Conservation (phyloP, 2,113 vertebrate species). For the Atherinomorus stipes region DNA sequence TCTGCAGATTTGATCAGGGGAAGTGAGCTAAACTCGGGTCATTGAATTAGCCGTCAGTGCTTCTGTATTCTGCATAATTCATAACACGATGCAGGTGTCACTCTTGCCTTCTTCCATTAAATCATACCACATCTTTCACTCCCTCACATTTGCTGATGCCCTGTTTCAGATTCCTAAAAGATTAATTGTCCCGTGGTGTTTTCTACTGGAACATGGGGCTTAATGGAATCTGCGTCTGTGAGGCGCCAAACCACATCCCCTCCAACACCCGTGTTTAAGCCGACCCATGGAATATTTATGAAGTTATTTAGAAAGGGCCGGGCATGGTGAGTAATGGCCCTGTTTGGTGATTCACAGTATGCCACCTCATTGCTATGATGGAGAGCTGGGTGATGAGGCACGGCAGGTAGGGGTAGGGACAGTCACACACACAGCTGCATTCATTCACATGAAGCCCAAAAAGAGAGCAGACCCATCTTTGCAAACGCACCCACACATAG, state of each 20-base stretch:
- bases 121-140: constrained; percentile 42
- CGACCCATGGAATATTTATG: constrained; percentile 76
- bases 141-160: constrained; percentile 29
- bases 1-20: constrained; percentile 27
- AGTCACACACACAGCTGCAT: background rate
- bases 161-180: constrained; percentile 65
- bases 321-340: constrained; percentile 65
- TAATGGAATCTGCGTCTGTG: constrained; percentile 72
- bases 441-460: constrained; percentile 7
- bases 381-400: constrained; percentile 32
- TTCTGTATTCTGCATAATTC: constrained; percentile 62
- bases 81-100: constrained; percentile 54
- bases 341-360: constrained; percentile 68
- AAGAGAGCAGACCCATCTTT: background rate
- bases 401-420: constrained; percentile 25
- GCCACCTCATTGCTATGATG: constrained; percentile 44
- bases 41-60: constrained; percentile 35
- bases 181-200: constrained; percentile 75
- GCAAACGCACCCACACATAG: background rate
- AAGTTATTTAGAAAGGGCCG: constrained; percentile 68
- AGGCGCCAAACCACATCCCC: constrained; percentile 54
- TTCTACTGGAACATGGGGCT: constrained; percentile 55
- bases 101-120: constrained; percentile 51
- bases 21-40: constrained; percentile 28
- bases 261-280: constrained; percentile 50